Conservation (phyloP, 2,888 invertebrate genomes). For the Cosmopolites sordidus region DNA sequence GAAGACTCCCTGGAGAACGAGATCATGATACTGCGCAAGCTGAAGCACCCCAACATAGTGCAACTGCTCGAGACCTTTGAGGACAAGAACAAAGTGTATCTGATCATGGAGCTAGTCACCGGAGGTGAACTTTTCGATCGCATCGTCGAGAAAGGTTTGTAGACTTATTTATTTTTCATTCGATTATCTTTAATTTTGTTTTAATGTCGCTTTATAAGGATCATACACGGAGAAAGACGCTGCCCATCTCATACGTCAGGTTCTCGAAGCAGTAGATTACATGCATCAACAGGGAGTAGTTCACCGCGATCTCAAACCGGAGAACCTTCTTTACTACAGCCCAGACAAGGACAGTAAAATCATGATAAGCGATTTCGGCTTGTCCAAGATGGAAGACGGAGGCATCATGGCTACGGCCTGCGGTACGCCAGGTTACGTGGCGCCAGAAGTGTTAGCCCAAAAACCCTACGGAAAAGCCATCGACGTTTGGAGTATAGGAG, state of each 20-base stretch:
- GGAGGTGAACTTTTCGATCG: slow-evolving; percentile 98
- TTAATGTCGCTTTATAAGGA: slow-evolving; percentile 42
- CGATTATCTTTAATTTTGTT: not conserved
- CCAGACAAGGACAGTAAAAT: slow-evolving; percentile 98
- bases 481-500: slow-evolving; percentile 99
- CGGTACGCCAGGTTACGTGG: slow-evolving; percentile 93
- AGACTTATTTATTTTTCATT: not conserved
- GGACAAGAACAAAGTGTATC: slow-evolving; percentile 94
- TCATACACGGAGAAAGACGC: slow-evolving; percentile 99
- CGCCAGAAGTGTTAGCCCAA: slow-evolving; percentile 76
- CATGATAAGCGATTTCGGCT: slow-evolving; percentile 99
- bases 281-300: slow-evolving; percentile 99
- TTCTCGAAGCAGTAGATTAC: slow-evolving; percentile 95
- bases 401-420: slow-evolving; percentile 99
- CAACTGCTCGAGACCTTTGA: slow-evolving; percentile 96
- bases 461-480: slow-evolving; percentile 99
- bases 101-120: slow-evolving; percentile 96
- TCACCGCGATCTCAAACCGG: slow-evolving; percentile 94
- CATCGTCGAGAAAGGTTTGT: slow-evolving; percentile 85
- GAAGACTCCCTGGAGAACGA: slow-evolving; percentile 99
- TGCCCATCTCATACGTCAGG: slow-evolving; percentile 92
- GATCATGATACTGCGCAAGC: slow-evolving; percentile 91
- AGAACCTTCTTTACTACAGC: slow-evolving; percentile 96
- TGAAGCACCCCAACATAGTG: slow-evolving; percentile 97
- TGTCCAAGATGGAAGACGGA: slow-evolving; percentile 98